Conservation (phyloP, 2,113 vertebrate genomes). For the Hypanus sabinus region DNA sequence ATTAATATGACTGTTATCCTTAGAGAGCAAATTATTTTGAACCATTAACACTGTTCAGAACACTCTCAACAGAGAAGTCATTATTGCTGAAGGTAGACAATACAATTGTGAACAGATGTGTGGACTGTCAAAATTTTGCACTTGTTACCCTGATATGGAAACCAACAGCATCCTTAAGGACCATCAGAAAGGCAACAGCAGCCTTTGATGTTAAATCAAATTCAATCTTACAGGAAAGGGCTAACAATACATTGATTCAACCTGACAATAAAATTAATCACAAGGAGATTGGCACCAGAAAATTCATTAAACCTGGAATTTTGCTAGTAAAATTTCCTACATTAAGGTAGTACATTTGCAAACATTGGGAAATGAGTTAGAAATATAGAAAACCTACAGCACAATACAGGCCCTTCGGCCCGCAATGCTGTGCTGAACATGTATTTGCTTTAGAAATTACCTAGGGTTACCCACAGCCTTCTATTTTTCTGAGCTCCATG, state of each 20-base stretch:
- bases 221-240: not conserved
- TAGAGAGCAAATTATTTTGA: not conserved
- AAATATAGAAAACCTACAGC: too few relatives aligned
- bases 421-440: too few relatives aligned
- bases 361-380: not conserved
- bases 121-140: not conserved
- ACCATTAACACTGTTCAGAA: constrained; percentile 16
- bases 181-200: not conserved
- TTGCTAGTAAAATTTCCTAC: not conserved
- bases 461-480: too few relatives aligned
- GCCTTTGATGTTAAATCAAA: not conserved
- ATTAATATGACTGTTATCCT: constrained; percentile 28
- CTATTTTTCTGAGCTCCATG: too few relatives aligned
- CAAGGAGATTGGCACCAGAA: not conserved
- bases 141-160: not conserved
- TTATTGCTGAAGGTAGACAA: not conserved
- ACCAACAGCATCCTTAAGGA: not conserved
- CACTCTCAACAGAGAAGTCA: constrained; percentile 20
- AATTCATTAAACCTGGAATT: not conserved
- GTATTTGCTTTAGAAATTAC: too few relatives aligned
- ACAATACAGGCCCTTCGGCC: too few relatives aligned
- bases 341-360: not conserved
- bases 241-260: not conserved
- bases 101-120: constrained; percentile 24
- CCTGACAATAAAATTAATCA: not conserved